phyloP scores from a whole-genome alignment of 1,140 invertebrate species.

The Pseudomyrmex pallidus region DNA sequence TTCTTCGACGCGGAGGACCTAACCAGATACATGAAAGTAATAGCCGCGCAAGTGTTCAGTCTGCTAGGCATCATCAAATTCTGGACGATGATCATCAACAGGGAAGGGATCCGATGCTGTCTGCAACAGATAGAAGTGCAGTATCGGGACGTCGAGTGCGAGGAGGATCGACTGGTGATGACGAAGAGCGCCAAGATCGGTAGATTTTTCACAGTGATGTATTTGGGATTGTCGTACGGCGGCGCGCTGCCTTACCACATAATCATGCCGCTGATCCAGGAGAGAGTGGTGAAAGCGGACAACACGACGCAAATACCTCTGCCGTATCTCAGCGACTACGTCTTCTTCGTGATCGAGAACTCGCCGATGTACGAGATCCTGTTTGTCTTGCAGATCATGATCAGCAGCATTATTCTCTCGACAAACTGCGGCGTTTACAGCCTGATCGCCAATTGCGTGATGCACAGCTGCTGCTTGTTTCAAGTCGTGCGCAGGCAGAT shows the following conservation, averaged over 20 bases:
- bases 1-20: slow-evolving; percentile 80
- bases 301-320: slow-evolving; percentile 80
- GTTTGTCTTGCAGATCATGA: slow-evolving; percentile 80
- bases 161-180: slow-evolving; percentile 77
- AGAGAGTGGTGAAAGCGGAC: slow-evolving; percentile 74
- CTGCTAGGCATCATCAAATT: slow-evolving; percentile 80
- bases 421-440: slow-evolving; percentile 81
- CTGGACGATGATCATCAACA: slow-evolving; percentile 80
- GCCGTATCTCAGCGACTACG: slow-evolving; percentile 80
- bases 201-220: slow-evolving; percentile 76
- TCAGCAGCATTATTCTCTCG: slow-evolving; percentile 79
- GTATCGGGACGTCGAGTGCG: slow-evolving; percentile 73
- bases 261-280: slow-evolving; percentile 77
- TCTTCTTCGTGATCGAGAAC: slow-evolving; percentile 79
- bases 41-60: slow-evolving; percentile 80
- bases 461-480: slow-evolving; percentile 79
- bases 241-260: slow-evolving; percentile 82
- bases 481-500: slow-evolving; percentile 75
- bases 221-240: slow-evolving; percentile 78
- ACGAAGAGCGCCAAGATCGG: slow-evolving; percentile 78
- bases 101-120: slow-evolving; percentile 73
- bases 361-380: slow-evolving; percentile 79
- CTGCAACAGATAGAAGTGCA: slow-evolving; percentile 77
- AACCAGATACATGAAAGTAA: slow-evolving; percentile 79
- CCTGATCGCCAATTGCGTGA: slow-evolving; percentile 77